Conservation (phyloP, 2,888 invertebrate species). For the Protodeltote pygarga region DNA sequence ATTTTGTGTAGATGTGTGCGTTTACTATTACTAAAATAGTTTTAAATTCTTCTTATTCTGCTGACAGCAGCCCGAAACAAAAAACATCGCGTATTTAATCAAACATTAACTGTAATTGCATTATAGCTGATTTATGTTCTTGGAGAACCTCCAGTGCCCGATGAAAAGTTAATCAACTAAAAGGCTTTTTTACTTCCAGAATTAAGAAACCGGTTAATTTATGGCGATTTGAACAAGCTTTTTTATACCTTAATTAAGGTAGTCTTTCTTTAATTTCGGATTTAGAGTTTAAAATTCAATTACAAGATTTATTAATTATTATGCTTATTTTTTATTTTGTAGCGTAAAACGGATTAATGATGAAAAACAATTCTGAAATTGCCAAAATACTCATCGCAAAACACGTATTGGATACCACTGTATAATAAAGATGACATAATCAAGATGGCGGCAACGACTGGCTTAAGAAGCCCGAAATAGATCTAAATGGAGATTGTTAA, state of each 20-base stretch:
- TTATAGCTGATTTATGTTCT: slow-evolving; percentile 80
- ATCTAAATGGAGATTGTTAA: too few relatives aligned
- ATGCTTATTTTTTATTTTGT: background rate
- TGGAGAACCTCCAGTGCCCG: slow-evolving; percentile 74
- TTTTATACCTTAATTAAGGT: slow-evolving; percentile 68
- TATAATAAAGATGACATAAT: too few relatives aligned
- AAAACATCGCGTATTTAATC: slow-evolving; percentile 62
- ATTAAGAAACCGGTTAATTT: slow-evolving; percentile 80
- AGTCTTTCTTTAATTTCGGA: too few relatives aligned
- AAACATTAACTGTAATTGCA: slow-evolving; percentile 78
- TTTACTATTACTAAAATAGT: too few relatives aligned
- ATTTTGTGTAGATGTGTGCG: too few relatives aligned
- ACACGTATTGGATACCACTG: too few relatives aligned
- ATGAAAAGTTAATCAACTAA: slow-evolving; percentile 84
- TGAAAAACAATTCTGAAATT: background rate
- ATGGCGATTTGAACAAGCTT: slow-evolving; percentile 69
- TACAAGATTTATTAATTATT: slow-evolving; percentile 19
- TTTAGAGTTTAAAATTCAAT: slow-evolving; percentile 34
- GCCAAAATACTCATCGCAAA: too few relatives aligned
- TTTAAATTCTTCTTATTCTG: too few relatives aligned
- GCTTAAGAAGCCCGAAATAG: too few relatives aligned
- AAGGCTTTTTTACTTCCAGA: slow-evolving; percentile 73
- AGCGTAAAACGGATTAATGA: background rate
- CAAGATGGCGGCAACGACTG: too few relatives aligned
- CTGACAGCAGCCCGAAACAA: slow-evolving; percentile 23